These are phyloP conservation scores for Trachymyrmex septentrionalis DNA, from an alignment of 1,140 invertebrate genomes.

Conservation along the genomic window DNA sequence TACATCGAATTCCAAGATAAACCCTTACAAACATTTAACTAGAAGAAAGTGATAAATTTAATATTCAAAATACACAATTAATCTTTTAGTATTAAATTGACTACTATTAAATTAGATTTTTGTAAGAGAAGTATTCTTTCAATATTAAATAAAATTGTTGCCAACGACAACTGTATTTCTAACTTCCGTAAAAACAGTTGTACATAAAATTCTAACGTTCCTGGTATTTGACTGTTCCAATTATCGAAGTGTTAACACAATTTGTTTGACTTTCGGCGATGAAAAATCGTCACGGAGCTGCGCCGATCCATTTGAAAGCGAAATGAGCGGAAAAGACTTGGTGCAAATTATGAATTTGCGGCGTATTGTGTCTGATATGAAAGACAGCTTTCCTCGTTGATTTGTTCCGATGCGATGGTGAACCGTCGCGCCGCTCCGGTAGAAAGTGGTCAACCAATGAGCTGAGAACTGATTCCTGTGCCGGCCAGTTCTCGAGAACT, in stretches of 20 bases:
- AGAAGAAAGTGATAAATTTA: no score
- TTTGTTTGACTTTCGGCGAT: background rate
- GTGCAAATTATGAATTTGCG: slow-evolving; percentile 20
- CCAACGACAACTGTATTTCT: background rate
- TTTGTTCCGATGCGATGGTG: background rate
- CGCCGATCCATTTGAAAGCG: slow-evolving; percentile 33
- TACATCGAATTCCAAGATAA: slow-evolving; percentile 3
- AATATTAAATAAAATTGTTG: slow-evolving; percentile 7
- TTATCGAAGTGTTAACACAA: background rate
- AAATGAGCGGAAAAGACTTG: background rate
- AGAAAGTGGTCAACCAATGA: slow-evolving; percentile 85
- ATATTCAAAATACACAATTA: no score
- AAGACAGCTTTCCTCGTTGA: slow-evolving; percentile 80
- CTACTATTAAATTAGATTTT: no score
- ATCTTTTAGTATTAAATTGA: no score
- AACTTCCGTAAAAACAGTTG: background rate
- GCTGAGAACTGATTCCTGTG: slow-evolving; percentile 75
- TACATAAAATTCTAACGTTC: background rate
- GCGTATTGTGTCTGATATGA: slow-evolving; percentile 62
- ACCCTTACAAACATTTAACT: no score
- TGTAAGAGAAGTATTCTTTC: background rate
- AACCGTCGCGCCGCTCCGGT: slow-evolving; percentile 76
- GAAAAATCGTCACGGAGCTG: background rate
- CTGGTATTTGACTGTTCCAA: background rate
- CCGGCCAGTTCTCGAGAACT: slow-evolving; percentile 70